phyloP scores from a whole-genome alignment of 1,140 invertebrate genomes.

The Rhopalosiphum maidis region DNA sequence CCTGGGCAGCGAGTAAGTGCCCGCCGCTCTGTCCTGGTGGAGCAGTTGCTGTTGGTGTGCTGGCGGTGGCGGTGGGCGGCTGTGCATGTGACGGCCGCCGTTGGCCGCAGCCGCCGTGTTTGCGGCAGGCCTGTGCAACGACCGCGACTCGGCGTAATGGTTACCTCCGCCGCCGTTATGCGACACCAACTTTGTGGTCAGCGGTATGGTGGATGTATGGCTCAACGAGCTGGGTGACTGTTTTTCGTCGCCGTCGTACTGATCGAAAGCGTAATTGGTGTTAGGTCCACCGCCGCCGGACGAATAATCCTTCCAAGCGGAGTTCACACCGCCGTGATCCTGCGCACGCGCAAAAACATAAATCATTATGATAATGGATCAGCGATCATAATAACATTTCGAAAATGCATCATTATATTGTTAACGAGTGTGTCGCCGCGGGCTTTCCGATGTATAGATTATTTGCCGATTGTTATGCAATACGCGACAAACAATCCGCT shows the following conservation, averaged over 20 bases:
- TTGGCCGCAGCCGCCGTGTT: slow-evolving; percentile 50
- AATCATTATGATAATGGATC: neutral
- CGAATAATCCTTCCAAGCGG: slow-evolving; percentile 87
- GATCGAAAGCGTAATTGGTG: slow-evolving; percentile 87
- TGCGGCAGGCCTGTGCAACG: slow-evolving; percentile 67
- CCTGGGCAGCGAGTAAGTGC: slow-evolving; percentile 65
- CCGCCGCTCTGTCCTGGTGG: slow-evolving; percentile 61
- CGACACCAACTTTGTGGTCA: slow-evolving; percentile 58
- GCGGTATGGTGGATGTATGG: slow-evolving; percentile 59
- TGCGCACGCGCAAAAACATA: slow-evolving; percentile 64
- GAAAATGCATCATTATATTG: neutral
- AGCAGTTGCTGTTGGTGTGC: slow-evolving; percentile 59
- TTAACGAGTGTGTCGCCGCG: neutral
- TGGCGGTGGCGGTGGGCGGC: slow-evolving; percentile 30
- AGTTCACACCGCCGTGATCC: slow-evolving; percentile 81
- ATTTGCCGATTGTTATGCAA: neutral
- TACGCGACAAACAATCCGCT: neutral
- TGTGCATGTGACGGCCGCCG: slow-evolving; percentile 58
- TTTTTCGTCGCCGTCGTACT: slow-evolving; percentile 77
- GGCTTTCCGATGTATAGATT: neutral
- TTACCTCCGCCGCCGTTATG: slow-evolving; percentile 63
- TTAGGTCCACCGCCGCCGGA: slow-evolving; percentile 67
- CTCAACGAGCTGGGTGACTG: slow-evolving; percentile 66
- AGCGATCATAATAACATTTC: neutral
- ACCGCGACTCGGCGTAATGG: slow-evolving; percentile 69